Evolutionary conservation across 2,797 vertebrate species (phyloP).

Genomic region (Nyctalus aviator): DNA sequence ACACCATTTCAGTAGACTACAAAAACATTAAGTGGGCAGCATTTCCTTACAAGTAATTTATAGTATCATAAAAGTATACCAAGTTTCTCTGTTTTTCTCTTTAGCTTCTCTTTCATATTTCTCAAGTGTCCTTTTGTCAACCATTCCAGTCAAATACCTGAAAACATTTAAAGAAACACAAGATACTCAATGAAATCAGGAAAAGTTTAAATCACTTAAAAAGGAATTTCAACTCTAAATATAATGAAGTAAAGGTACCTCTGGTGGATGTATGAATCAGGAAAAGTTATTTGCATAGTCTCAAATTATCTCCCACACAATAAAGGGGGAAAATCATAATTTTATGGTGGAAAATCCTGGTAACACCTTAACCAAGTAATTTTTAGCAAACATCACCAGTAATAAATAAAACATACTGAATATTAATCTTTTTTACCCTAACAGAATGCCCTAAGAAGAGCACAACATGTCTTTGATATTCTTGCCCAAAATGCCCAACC

Average conservation of each 20-base stretch:
- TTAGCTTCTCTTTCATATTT: constrained; percentile 99
- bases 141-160: constrained; percentile 99
- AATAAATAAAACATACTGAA: not conserved
- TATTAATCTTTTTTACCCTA: not conserved
- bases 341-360: not conserved
- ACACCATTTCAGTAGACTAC: not conserved
- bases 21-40: not conserved
- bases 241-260: constrained; percentile 32
- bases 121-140: constrained; percentile 98
- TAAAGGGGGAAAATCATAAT: not conserved
- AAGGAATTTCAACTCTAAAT: not conserved
- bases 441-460: not conserved
- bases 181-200: constrained; percentile 39
- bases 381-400: not conserved
- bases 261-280: not conserved
- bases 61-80: constrained; percentile 87
- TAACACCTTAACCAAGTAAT: not conserved
- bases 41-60: constrained; percentile 13
- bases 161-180: not conserved
- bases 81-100: constrained; percentile 99
- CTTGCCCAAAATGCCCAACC: not conserved
- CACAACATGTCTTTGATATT: not conserved
- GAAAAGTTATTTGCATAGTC: not conserved
- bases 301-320: constrained; percentile 27
- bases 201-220: not conserved